Evolutionary conservation across 2,888 invertebrate genomes (phyloP).

Genomic region (Salticus scenicus): DNA sequence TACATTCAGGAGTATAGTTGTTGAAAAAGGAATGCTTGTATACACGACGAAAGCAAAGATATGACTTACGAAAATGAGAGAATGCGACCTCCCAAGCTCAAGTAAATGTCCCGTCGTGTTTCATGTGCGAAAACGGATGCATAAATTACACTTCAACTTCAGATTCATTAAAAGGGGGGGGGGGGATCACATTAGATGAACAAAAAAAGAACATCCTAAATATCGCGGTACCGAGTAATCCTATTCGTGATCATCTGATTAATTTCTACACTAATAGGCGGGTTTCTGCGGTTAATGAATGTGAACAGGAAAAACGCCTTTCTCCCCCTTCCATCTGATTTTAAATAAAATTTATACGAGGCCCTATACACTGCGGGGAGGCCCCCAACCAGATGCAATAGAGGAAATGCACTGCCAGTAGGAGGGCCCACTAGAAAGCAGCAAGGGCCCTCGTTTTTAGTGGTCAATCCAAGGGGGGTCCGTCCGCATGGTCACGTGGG

Average conservation of each 20-base stretch:
- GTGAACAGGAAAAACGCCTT: slow-evolving; percentile 26
- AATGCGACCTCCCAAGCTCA: neutral
- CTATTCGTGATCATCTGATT: slow-evolving; percentile 41
- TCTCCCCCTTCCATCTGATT: slow-evolving; percentile 26
- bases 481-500: slow-evolving; percentile 66
- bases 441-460: slow-evolving; percentile 69
- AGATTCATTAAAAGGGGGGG: neutral
- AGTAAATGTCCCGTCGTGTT: neutral
- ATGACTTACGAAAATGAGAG: no score
- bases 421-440: slow-evolving; percentile 68
- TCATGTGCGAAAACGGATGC: slow-evolving; percentile 15
- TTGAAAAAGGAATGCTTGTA: no score
- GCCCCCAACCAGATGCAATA: slow-evolving; percentile 62
- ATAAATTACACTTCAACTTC: neutral
- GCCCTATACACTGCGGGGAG: slow-evolving; percentile 33
- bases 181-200: neutral
- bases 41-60: no score
- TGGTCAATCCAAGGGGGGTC: slow-evolving; percentile 67
- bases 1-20: no score
- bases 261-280: slow-evolving; percentile 43
- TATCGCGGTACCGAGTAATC: neutral
- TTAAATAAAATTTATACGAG: slow-evolving; percentile 68
- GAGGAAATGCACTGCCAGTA: slow-evolving; percentile 62
- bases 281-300: slow-evolving; percentile 31
- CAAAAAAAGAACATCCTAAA: neutral